Evolutionary conservation across 1,140 invertebrate species (phyloP), one percentile per base, ranked within the genome.

Genomic region (Archegozetes longisetosus): DNA sequence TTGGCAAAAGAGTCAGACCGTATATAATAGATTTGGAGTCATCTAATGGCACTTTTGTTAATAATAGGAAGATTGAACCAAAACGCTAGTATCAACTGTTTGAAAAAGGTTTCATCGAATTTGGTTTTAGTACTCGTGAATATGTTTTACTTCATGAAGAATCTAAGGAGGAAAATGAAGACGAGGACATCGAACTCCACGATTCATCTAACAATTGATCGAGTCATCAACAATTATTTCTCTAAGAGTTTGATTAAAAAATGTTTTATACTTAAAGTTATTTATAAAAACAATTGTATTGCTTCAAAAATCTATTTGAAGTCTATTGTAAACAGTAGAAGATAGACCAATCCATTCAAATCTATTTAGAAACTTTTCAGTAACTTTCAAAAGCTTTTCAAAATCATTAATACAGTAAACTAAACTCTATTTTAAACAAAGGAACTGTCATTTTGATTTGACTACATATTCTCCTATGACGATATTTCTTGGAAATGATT

Each of bases 1-100:
- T 75, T 59, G 86, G 85, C 2, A 66, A 70, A 63, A 63, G 68
- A 17, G 68, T 98, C 9, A 74, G 86, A 20, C 90, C 93, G 0
- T 99, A 99, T 73, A 78, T 99, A 3, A 95, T 99, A 50, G 96
- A 99, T 73, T 74, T 99, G 20, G 90, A 92, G 50, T 98, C 94
- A 0, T 86, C 92, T 0, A 99, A 99, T 76, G 95, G 96, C 0
- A 98, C 95, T 1, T 98, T 83, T 76, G 80, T 99, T 1, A 98
- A 98, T 75, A 89, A 91, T 72, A 82, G 92, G 57, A 83, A 84
- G 71, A 83, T 99, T 62, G 94, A 98, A 50, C 70, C 88, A 0
- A 82, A 82, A 61, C 85, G 88, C 62, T 99, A 92, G 76, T 82
- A 89, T 13, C 88, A 96, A 72, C 76, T 99, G 2, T 75, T 93